Percentiles rank a stretch among this genome's conserved stretches.
Evolutionary conservation across 2,888 invertebrate species (phyloP).

Genomic region (Smittia aterrima): DNA sequence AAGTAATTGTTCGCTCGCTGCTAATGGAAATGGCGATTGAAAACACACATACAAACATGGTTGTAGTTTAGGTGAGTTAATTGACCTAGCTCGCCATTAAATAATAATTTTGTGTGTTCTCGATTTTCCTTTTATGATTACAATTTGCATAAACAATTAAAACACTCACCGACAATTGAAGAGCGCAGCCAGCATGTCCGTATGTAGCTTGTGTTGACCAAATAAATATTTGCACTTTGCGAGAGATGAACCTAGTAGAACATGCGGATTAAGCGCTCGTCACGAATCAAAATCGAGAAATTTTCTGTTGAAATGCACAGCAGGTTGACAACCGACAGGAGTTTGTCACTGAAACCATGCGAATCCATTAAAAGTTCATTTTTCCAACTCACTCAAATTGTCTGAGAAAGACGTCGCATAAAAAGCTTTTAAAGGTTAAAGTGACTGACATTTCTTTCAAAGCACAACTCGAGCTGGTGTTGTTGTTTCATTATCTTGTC

Average conservation of each 20-base stretch:
- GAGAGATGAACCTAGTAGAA: slow-evolving; percentile 58
- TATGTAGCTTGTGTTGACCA: slow-evolving; percentile 56
- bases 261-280: slow-evolving; percentile 66
- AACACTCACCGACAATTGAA: slow-evolving; percentile 54
- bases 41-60: slow-evolving; percentile 5
- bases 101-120: background rate
- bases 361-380: slow-evolving; percentile 19
- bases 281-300: slow-evolving; percentile 58
- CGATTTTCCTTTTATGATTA: background rate
- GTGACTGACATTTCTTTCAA: too few species aligned
- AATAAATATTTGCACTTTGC: slow-evolving; percentile 58
- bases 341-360: slow-evolving; percentile 50
- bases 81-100: background rate
- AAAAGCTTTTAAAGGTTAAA: too few species aligned
- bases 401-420: background rate
- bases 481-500: too few species aligned
- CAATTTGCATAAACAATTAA: background rate
- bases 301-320: slow-evolving; percentile 66
- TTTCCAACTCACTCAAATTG: background rate
- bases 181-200: slow-evolving; percentile 53
- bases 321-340: slow-evolving; percentile 59
- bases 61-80: background rate
- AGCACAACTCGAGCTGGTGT: too few species aligned
- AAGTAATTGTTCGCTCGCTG: slow-evolving; percentile 6
- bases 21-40: slow-evolving; percentile 28